phyloP scores from a whole-genome alignment of 2,888 invertebrate species.

The Macrophya annulata region DNA sequence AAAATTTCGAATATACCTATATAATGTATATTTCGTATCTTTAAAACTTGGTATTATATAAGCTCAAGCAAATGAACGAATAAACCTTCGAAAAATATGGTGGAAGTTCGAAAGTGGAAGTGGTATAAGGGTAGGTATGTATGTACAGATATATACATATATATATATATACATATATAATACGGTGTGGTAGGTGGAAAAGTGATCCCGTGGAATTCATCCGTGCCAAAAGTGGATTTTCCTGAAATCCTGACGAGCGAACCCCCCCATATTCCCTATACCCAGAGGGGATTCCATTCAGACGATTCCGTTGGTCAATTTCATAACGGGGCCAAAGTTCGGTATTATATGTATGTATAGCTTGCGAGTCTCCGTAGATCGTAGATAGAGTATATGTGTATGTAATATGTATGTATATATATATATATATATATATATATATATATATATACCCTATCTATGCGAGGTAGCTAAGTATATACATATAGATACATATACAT shows the following conservation, averaged over 20 bases:
- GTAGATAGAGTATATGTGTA: neutral
- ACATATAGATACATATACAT: neutral
- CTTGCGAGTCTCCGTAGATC: neutral
- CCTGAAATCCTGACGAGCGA: constrained; percentile 29
- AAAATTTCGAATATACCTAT: too few species aligned
- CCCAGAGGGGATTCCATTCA: constrained; percentile 25
- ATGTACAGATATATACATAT: too few species aligned
- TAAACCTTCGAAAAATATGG: neutral
- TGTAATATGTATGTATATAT: neutral
- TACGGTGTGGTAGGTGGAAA: constrained; percentile 32
- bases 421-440: neutral
- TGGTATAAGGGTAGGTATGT: neutral
- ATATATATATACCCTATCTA: neutral
- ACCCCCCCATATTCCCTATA: neutral
- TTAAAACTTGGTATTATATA: neutral
- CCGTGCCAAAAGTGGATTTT: constrained; percentile 44
- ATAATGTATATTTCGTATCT: neutral
- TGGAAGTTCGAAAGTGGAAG: neutral
- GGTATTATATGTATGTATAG: neutral
- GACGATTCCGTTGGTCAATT: constrained; percentile 44
- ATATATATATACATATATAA: too few species aligned
- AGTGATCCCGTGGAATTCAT: constrained; percentile 49
- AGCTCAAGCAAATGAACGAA: neutral
- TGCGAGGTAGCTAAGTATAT: neutral
- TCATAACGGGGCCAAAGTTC: constrained; percentile 47